Base-by-base conservation (phyloP, 2,113 vertebrate genomes). In the Gadus chalcogrammus region DNA sequence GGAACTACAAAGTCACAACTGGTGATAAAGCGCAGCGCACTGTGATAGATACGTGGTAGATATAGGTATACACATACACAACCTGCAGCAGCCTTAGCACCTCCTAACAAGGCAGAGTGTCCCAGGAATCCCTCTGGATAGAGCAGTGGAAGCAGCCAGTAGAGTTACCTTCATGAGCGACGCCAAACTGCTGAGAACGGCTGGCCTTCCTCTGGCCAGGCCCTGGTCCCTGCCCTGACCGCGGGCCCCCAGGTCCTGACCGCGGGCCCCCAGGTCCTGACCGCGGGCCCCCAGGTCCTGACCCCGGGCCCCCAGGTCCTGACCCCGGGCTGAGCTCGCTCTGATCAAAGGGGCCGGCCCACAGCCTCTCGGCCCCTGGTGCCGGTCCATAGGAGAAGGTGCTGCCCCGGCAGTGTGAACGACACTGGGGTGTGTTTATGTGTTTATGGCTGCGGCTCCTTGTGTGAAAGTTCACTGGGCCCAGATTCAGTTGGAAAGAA, bases 111-210 rank as follows among this genome's bases (percentile, higher is more conserved):
- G 24, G 16, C 60, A 15, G 12, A 48, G 55, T 16, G 15, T 58
- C 3, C 15, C n/a, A 16, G n/a, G 55, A 58, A 13, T 17, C 3
- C 55, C 72, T 79, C 64, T 79, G 59, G 68, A 80, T 66, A 58
- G 64, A 65, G 48, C 15, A 27, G 15, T 27, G 48, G 4, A 56
- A 15, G 42, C 55, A 59, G 31, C 48, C 15, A 5, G 72, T 67
- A 16, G 64, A 2, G 75, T 88, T 89, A 90, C 88, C 89, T 88
- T 84, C 75, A 84, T 67, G 42, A 88, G 77, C 0, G 71, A 78
- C 2, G 77, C 71, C 75, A 79, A 7, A 12, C 71, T 74, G 77
- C 61, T 72, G 27, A 85, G 60, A 22, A 85, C 35, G 16, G 58
- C 70, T 0, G 85, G 79, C 64, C 74, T 79, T 69, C 88, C 79